A percentile compares a stretch with the other conserved stretches of the same genome.
phyloP scores from a whole-genome alignment of 2,797 vertebrate species.

The Tapera naevia region DNA sequence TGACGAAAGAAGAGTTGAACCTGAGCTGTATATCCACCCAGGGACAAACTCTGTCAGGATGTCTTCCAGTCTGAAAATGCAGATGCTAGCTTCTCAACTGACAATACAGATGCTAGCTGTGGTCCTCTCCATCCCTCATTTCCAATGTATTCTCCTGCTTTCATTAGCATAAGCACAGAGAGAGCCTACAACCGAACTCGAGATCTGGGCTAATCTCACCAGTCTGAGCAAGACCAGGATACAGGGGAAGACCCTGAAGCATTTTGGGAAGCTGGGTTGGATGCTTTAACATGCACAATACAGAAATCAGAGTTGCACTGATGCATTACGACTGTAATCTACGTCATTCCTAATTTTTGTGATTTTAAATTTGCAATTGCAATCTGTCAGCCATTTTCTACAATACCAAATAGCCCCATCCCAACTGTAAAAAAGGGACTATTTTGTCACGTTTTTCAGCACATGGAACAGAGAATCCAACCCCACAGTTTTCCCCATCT shows the following conservation, averaged over 20 bases:
- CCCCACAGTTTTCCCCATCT: background rate
- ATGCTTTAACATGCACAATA: background rate
- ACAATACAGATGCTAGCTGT: background rate
- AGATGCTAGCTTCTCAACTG: background rate
- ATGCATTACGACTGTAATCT: background rate
- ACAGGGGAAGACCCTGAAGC: background rate
- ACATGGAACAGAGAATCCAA: background rate
- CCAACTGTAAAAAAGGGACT: background rate
- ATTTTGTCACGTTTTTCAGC: background rate
- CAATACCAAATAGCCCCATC: background rate
- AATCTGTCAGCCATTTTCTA: background rate
- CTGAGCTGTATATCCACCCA: rapidly evolving
- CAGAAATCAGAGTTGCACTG: background rate
- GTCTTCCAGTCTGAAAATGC: background rate
- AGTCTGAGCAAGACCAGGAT: background rate
- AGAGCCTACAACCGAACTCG: background rate
- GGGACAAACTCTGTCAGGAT: background rate
- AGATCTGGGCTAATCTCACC: background rate
- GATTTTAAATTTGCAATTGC: background rate
- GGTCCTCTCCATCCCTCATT: background rate
- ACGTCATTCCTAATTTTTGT: background rate
- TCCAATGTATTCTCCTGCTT: background rate
- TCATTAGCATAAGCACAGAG: background rate
- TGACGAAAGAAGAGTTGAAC: background rate
- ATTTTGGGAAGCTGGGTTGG: background rate